phyloP scores from a whole-genome alignment of 1,140 invertebrate genomes.

The Anastrepha obliqua region DNA sequence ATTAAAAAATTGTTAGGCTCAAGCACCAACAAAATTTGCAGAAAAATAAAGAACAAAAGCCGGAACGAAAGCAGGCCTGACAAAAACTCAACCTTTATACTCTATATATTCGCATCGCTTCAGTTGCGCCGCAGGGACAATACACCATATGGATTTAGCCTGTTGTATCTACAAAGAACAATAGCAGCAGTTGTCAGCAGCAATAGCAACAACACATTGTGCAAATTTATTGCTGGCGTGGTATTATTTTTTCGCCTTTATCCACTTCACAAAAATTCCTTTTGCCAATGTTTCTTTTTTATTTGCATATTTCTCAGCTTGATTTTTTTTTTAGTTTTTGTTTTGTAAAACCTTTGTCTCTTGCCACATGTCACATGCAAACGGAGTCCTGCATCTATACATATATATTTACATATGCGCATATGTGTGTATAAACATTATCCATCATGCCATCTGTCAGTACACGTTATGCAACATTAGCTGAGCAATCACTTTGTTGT shows the following conservation, averaged over 20 bases:
- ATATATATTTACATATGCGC: neutral
- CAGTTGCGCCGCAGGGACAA: neutral
- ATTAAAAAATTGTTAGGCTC: neutral
- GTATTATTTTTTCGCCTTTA: constrained; percentile 39
- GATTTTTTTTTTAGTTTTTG: neutral
- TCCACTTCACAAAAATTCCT: constrained; percentile 41
- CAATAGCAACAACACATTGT: constrained; percentile 16
- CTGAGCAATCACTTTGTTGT: constrained; percentile 45
- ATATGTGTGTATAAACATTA: neutral
- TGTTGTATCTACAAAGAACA: neutral
- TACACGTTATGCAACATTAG: constrained; percentile 33
- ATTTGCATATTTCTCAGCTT: constrained; percentile 36
- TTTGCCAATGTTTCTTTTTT: constrained; percentile 14
- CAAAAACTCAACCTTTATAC: constrained; percentile 16
- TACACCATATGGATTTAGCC: constrained; percentile 4
- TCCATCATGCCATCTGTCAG: constrained; percentile 21
- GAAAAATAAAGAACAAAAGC: neutral
- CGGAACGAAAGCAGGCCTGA: neutral
- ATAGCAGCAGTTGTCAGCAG: constrained; percentile 3
- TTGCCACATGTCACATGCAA: constrained; percentile 3
- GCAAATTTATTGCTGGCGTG: constrained; percentile 16
- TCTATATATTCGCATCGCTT: neutral
- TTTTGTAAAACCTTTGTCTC: neutral
- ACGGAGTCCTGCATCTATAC: neutral
- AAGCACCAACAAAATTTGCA: neutral